Conservation (phyloP, 2,797 vertebrate species). For the Oceanodroma leucorhoa region DNA sequence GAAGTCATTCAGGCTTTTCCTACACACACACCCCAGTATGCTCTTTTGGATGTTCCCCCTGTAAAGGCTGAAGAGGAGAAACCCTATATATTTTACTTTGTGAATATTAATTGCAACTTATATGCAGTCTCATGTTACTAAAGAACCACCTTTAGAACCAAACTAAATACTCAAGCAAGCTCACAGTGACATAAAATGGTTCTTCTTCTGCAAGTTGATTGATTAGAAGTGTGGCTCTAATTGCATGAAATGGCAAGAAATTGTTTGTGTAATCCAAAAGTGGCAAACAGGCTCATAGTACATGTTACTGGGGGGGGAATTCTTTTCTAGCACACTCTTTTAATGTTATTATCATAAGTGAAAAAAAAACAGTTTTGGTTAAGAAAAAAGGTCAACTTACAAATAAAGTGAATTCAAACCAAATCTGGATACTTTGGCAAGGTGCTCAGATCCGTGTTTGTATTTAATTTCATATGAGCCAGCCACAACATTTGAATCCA, state of each 20-base stretch:
- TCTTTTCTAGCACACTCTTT: not conserved
- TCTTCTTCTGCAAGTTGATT: not conserved
- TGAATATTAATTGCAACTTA: not conserved
- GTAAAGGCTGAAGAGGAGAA: not conserved
- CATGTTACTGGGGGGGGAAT: not conserved
- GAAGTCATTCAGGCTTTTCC: not conserved
- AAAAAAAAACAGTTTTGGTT: not conserved
- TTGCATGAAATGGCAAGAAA: not conserved
- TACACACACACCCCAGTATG: accelerated
- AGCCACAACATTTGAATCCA: conserved; percentile 31
- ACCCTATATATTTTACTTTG: not conserved
- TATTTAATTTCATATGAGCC: not conserved
- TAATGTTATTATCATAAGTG: not conserved
- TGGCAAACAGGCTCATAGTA: not conserved
- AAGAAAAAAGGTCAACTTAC: not conserved
- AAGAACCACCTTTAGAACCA: not conserved
- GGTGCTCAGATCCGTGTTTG: not conserved
- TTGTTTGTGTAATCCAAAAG: not conserved
- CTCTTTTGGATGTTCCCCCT: not conserved
- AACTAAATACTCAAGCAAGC: not conserved
- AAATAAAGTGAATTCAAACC: not conserved
- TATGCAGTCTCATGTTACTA: not conserved
- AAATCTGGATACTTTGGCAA: not conserved
- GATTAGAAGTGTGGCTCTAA: not conserved
- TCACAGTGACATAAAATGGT: not conserved